Evolutionary conservation across 1,140 invertebrate species (phyloP).

Genomic region (Zaprionus capensis): DNA sequence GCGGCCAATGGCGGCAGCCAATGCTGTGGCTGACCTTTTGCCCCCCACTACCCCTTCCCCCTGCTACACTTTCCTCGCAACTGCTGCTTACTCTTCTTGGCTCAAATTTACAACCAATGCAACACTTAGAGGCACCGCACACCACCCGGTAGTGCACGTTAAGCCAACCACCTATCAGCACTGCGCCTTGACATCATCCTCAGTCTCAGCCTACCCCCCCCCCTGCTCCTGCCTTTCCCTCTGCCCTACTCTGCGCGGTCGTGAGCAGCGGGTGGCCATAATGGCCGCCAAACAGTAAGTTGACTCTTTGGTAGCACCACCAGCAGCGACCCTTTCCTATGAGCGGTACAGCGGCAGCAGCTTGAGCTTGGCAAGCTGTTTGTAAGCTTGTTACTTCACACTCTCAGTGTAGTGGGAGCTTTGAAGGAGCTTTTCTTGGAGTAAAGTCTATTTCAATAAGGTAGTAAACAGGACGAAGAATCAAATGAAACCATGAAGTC

Average conservation of each 20-base stretch:
- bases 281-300: constrained; percentile 38
- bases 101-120: constrained; percentile 52
- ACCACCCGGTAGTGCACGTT: constrained; percentile 2
- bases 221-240: neutral
- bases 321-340: constrained; percentile 7
- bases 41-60: neutral
- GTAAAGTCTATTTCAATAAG: neutral
- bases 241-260: neutral
- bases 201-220: neutral
- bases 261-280: constrained; percentile 43
- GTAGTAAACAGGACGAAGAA: neutral
- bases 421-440: neutral
- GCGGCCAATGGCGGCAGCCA: constrained; percentile 17
- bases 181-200: constrained; percentile 16
- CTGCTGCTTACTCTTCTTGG: constrained; percentile 17
- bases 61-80: constrained; percentile 16
- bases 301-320: constrained; percentile 16
- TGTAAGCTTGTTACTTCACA: constrained; percentile 2
- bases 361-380: neutral
- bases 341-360: neutral
- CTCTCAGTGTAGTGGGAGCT: neutral
- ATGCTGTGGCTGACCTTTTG: constrained; percentile 65
- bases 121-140: constrained; percentile 46
- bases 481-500: neutral
- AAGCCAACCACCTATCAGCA: constrained; percentile 39